Percentiles rank a stretch among this genome's conserved stretches.
Conservation (phyloP, 1,140 invertebrate genomes). For the Diachasmimorpha longicaudata region DNA sequence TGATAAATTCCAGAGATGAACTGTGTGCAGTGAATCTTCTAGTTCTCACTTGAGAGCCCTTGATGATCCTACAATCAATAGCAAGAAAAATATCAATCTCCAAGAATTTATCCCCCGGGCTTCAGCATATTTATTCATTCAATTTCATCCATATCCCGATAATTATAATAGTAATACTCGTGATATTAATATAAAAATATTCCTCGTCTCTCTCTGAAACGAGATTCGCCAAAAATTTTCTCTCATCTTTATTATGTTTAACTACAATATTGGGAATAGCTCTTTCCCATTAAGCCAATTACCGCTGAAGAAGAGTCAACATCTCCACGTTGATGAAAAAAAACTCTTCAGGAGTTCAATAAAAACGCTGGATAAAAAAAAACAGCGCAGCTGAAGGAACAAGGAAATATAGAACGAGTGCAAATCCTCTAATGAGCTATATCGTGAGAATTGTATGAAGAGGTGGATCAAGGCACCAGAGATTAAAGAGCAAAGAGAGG, state of each 20-base stretch:
- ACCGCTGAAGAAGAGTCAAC: not conserved
- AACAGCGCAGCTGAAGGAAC: not conserved
- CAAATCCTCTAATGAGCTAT: conserved; percentile 5
- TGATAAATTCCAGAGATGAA: no score
- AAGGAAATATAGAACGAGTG: not conserved
- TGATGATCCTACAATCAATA: no score
- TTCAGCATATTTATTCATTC: no score
- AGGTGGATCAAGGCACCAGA: not conserved
- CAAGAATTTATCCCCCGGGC: no score
- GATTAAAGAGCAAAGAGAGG: not conserved
- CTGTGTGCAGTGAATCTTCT: no score
- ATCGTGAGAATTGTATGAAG: conserved; percentile 1
- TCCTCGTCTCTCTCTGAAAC: not conserved
- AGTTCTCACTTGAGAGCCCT: no score
- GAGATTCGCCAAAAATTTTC: not conserved
- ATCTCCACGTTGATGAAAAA: not conserved
- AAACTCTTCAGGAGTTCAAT: not conserved
- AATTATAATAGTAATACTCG: no score
- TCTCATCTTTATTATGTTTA: not conserved
- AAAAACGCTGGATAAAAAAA: not conserved
- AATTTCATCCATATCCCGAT: no score
- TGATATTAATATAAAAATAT: no score
- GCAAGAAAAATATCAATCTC: no score
- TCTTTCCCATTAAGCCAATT: not conserved
- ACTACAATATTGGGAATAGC: not conserved